Conservation (phyloP, 2,888 invertebrate species). For the Euplagia quadripunctaria region DNA sequence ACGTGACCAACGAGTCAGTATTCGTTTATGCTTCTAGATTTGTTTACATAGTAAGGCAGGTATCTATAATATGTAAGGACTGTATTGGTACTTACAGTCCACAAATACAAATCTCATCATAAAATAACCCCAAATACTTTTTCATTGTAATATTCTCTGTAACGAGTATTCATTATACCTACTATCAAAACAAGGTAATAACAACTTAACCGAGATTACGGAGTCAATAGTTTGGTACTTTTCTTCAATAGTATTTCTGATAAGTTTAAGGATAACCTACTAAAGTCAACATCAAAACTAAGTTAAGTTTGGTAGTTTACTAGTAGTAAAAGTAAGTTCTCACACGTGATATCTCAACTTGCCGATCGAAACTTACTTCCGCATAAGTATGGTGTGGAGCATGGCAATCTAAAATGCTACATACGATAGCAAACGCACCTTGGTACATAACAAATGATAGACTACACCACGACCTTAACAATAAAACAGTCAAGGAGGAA, state of each 20-base stretch:
- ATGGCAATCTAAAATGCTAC: too few species aligned
- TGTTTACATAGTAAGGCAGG: too few species aligned
- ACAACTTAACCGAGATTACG: neutral
- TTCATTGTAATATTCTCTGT: conserved; percentile 22
- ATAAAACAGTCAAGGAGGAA: too few species aligned
- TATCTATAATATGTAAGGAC: too few species aligned
- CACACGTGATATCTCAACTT: neutral
- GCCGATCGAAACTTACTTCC: neutral
- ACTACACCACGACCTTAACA: too few species aligned
- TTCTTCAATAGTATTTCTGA: neutral
- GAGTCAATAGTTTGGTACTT: neutral
- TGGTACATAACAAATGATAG: too few species aligned
- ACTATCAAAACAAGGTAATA: conserved; percentile 14
- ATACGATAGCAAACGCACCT: too few species aligned
- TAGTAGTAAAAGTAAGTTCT: neutral
- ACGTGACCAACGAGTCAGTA: neutral
- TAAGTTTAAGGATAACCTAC: neutral
- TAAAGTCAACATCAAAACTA: neutral
- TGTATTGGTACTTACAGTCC: too few species aligned
- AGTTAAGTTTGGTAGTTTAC: neutral
- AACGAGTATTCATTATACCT: conserved; percentile 12
- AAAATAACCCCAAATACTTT: conserved; percentile 33
- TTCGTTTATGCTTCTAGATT: too few species aligned
- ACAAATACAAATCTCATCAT: conserved; percentile 24
- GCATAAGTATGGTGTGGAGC: neutral